Percentiles rank a stretch among this genome's conserved stretches.
These are phyloP conservation scores for Drosophila paranaensis DNA, from an alignment of 2,888 invertebrate species.

Conservation along the genomic window DNA sequence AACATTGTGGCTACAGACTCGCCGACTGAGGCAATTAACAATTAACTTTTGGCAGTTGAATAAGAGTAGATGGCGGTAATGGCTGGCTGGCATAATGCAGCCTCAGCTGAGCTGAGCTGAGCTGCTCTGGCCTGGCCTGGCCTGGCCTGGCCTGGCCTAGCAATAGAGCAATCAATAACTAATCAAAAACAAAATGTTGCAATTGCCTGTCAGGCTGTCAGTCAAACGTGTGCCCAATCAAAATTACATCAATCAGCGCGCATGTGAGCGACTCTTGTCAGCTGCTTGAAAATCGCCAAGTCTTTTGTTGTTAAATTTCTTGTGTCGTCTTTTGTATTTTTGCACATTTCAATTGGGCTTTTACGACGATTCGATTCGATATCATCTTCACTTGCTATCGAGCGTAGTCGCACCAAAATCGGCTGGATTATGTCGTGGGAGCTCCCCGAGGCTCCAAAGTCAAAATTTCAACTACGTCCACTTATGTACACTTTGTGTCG, in stretches of 20 bases:
- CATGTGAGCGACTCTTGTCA: constrained; percentile 37
- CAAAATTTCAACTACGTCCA: constrained; percentile 20
- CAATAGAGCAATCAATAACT: constrained; percentile 52
- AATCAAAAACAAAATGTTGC: constrained; percentile 42
- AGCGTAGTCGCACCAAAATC: constrained; percentile 39
- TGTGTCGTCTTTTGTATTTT: constrained; percentile 12
- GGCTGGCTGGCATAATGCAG: neutral
- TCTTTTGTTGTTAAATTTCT: constrained; percentile 3
- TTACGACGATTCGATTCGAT: constrained; percentile 42
- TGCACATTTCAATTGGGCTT: constrained; percentile 43
- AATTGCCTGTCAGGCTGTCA: constrained; percentile 49
- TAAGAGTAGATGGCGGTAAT: constrained; percentile 3
- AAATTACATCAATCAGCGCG: constrained; percentile 64
- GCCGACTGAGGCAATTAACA: neutral
- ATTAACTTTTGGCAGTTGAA: neutral
- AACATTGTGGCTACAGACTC: neutral
- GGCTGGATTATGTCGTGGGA: constrained; percentile 60
- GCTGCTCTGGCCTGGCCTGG: no score
- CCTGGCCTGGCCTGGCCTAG: constrained; percentile 21
- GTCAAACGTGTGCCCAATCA: constrained; percentile 46
- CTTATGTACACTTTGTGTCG: constrained; percentile 22
- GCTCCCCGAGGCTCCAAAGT: constrained; percentile 53
- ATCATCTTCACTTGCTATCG: constrained; percentile 57
- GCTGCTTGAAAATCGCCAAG: constrained; percentile 40
- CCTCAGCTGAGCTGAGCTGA: constrained; percentile 8